Base-by-base conservation (phyloP, 2,797 vertebrate species). In the Cryptoprocta ferox region DNA sequence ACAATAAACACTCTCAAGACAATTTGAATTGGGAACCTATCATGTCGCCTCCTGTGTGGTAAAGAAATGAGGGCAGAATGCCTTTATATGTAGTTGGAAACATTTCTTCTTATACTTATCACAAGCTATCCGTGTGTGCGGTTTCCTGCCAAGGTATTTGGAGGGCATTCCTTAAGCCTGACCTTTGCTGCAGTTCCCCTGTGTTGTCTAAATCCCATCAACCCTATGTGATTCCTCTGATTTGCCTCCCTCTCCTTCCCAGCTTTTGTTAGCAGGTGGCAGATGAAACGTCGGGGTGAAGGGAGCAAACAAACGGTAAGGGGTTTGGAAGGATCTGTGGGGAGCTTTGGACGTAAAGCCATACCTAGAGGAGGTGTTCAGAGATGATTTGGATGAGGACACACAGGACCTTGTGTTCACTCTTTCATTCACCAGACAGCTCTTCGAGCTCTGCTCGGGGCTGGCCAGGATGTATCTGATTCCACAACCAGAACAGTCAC, bases 1-100 rank as follows among this genome's bases (percentile, higher is more conserved):
- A 94, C 37, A 97, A 96, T 95, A 96, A 96, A 97, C 78, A 32
- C 45, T 75, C 92, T 73, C 10, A 37, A 91, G 92, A 61, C 39
- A 19, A 12, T 94, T 66, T 89, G 75, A 45, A 91, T 92, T 91
- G 35, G 94, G 85, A 95, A 42, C 35, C 70, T 73, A 3, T 63
- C 13, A 28, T 89, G 30, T 89, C 91, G 45, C 28, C 42, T 48
- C 32, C 32, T 24, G 12, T 79, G 65, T 94, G 19, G 50, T 83
- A 18, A 84, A 88, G 85, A n/a, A 91, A 89, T 71, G 32, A 90
- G 71, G 73, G n/a, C 24, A 78, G 14, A 71, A 56, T 78, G 45
- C 50, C 63, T 88, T 79, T 91, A 53, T 78, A 78, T 1, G 4
- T 28, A 84, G 2, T 83, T 81, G 65, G 26, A 76, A 32, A 68